Evolutionary conservation across 2,113 vertebrate genomes (phyloP).

Genomic region (Nanorana parkeri): DNA sequence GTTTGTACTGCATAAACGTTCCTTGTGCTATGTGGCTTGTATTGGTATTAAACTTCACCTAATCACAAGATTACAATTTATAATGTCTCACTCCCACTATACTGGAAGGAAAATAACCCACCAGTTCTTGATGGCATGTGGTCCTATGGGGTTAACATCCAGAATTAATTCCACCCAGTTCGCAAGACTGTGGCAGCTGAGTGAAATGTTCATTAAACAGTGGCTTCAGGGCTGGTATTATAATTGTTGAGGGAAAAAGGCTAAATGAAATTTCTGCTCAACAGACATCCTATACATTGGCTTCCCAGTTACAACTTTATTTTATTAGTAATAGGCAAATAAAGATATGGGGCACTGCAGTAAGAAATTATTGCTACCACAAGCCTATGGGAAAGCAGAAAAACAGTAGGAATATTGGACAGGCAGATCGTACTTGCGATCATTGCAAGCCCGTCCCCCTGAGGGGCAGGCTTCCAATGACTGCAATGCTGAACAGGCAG

Average conservation of each 20-base stretch:
- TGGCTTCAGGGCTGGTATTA: constrained; percentile 42
- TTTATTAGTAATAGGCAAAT: constrained; percentile 35
- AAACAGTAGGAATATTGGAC: too few relatives aligned
- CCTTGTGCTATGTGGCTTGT: not conserved
- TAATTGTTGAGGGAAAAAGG: constrained; percentile 43
- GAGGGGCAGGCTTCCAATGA: too few relatives aligned
- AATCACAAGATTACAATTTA: not conserved
- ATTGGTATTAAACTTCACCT: not conserved
- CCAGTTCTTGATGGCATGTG: not conserved
- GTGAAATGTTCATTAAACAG: constrained; percentile 37
- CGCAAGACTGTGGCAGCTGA: constrained; percentile 22
- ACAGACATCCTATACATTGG: not conserved
- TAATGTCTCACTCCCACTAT: not conserved
- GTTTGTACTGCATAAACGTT: not conserved
- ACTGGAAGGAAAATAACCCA: not conserved
- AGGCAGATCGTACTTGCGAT: too few relatives aligned
- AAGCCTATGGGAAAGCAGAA: constrained; percentile 19
- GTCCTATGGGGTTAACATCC: constrained; percentile 28
- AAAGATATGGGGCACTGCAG: constrained; percentile 23
- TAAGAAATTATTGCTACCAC: not conserved
- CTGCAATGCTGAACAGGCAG: too few relatives aligned
- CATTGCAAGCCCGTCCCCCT: too few relatives aligned
- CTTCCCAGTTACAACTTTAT: constrained; percentile 21
- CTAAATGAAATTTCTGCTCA: constrained; percentile 29
- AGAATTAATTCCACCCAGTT: not conserved